Conservation (phyloP, 2,113 vertebrate genomes). For the Callorhinus ursinus region DNA sequence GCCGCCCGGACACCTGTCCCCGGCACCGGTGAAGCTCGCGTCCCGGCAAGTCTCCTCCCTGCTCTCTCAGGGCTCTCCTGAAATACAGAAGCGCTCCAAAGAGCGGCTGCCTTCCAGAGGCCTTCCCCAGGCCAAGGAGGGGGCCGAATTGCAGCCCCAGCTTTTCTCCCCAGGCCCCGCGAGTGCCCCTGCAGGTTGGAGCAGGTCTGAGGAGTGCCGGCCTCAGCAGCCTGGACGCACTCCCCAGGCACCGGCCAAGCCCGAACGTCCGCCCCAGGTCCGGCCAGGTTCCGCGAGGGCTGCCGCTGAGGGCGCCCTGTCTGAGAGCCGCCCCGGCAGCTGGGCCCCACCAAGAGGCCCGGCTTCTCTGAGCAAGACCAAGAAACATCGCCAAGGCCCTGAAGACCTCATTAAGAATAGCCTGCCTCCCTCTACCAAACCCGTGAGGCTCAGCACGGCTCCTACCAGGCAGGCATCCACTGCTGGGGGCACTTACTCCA, state of each 20-base stretch:
- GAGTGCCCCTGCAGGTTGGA: background rate
- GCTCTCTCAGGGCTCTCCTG: background rate
- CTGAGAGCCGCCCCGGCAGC: background rate
- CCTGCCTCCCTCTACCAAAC: conserved; percentile 67
- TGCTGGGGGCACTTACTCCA: conserved; percentile 73
- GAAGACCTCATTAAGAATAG: conserved; percentile 60
- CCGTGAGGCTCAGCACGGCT: conserved; percentile 83
- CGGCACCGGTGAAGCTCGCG: background rate
- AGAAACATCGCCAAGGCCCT: conserved; percentile 37
- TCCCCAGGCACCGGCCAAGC: background rate
- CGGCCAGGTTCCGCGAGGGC: background rate
- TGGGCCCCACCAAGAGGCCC: background rate
- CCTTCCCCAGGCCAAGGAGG: background rate
- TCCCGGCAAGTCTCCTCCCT: background rate
- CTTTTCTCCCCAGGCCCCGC: background rate
- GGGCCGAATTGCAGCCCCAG: background rate
- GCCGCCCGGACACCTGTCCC: background rate
- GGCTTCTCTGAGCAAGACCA: conserved; percentile 55
- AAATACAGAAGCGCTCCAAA: background rate
- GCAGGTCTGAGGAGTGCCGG: background rate
- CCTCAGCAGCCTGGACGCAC: background rate
- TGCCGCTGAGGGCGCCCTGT: background rate
- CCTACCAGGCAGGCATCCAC: conserved; percentile 88
- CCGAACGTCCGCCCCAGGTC: background rate
- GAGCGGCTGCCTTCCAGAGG: background rate